These are phyloP conservation scores for Falco naumanni DNA, from an alignment of 2,797 vertebrate genomes.

Conservation along the genomic window DNA sequence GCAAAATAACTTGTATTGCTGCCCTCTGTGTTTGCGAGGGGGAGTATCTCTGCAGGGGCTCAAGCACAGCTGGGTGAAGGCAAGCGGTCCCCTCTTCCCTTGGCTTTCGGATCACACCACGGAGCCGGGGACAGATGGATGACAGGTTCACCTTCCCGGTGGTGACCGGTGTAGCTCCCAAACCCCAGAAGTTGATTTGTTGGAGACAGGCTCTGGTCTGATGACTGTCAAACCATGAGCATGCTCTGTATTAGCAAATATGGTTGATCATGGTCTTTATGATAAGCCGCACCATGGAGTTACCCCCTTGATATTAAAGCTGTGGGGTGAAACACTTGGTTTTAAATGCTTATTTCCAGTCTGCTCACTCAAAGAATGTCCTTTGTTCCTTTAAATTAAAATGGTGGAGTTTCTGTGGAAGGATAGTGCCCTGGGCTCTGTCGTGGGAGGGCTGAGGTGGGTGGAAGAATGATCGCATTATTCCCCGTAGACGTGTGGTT, in stretches of 20 bases:
- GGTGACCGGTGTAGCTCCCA: not conserved
- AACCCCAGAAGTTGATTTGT: not conserved
- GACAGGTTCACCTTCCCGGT: accelerated
- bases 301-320: not conserved
- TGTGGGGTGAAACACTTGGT: not conserved
- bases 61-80: not conserved
- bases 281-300: accelerated
- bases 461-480: constrained; percentile 59
- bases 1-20: not conserved
- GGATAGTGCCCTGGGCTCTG: not conserved
- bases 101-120: accelerated
- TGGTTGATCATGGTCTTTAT: not conserved
- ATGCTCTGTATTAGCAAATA: accelerated
- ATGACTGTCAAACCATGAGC: accelerated
- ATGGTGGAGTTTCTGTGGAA: not conserved
- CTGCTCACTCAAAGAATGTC: not conserved
- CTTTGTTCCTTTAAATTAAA: constrained; percentile 19
- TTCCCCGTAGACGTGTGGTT: not conserved
- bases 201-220: not conserved
- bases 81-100: not conserved
- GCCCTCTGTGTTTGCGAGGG: not conserved
- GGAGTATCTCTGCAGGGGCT: not conserved
- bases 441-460: constrained; percentile 33
- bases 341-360: not conserved
- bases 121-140: accelerated